Evolutionary conservation across 2,113 vertebrate species (phyloP), one percentile per base, ranked within the genome.

Genomic region (Coregonus clupeaformis): DNA sequence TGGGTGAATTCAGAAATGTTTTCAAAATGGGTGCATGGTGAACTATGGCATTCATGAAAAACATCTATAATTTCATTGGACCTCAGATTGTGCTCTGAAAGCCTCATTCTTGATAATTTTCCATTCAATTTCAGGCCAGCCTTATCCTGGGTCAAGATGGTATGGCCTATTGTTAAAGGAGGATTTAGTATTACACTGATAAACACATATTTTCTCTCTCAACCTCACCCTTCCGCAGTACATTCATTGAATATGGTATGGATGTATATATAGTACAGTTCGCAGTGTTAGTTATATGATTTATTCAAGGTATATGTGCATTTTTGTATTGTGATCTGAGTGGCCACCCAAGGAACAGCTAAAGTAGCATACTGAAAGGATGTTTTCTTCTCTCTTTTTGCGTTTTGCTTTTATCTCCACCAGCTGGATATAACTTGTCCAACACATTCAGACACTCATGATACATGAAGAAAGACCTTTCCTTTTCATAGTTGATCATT

Each of bases 401-500:
- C 75, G 76, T 88, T 80, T 83, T 82, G 77, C 72, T 78, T 82
- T 85, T 67, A 72, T 82, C 68, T 78, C 75, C 66, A 82, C 75
- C 36, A 76, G 80, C 75, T 60, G 45, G 80, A 80, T 91, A 88
- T 87, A 91, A 90, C 90, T 84, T 84, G 36, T 76, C 79, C 49
- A 70, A 82, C 75, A 82, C 78, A 79, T 71, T 67, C 69, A 76
- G 65, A 80, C 63, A 76, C 76, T 77, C 67, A 29, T 59, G 73
- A 80, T 72, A 72, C 68, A 84, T 71, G 71, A 68, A 83, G 71
- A 86, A 85, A 85, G 80, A 69, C 68, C 81, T 80, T 82, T 65
- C 72, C 81, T 66, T 30, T 84, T 76, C 74, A 55, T 81, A 73
- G 76, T 85, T 82, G 77, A 89, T 83, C 80, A 77, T 79, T 82